Base-by-base conservation (phyloP, 2,888 invertebrate species). In the Phalera bucephala region DNA sequence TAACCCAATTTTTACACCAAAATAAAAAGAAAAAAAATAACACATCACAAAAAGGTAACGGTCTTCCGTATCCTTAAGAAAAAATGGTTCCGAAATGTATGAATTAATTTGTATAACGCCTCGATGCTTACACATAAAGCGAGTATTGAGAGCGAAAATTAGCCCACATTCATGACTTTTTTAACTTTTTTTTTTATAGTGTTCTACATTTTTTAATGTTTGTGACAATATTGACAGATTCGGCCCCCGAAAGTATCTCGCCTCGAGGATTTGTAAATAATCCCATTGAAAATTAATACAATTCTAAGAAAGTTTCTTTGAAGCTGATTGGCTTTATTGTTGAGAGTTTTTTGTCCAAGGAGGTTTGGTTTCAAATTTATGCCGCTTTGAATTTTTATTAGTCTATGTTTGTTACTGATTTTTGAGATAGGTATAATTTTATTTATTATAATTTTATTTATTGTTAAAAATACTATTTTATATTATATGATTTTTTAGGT, bases 1-100 rank as follows among this genome's bases (percentile, higher is more conserved):
- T 88, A 87, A 88, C 88, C 89, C 85, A 89, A 89, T 89, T 88
- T 86, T 86, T 83, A 72, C 86, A 81, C 88, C 86, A 82, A 86
- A 83, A 85, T 89, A 88, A 84, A 69, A 76, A 63, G 53, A 58
- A 72, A 79, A 85, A 54, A 80, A 81, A 80, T 67, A 50, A 19
- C 10, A n/a, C n/a, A n/a, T n/a, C n/a, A 28, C 15, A 29, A 72
- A 82, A 79, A 80, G 79, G 54, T 82, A 86, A 86, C 86, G 87
- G 87, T 77, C 82, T 77, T 79, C 64, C 53, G 38, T 40, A 42
- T 66, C 73, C 72, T 77, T 80, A 79, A 68, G 43, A 47, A 57
- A 58, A 54, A 33, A 12, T 25, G 14, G 20, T 20, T 62, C 45
- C 52, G 58, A 65, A 52, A 72, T 60, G 60, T 81, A 78, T 79